Conservation (phyloP, 1,140 invertebrate species). For the Lethrus apterus region DNA sequence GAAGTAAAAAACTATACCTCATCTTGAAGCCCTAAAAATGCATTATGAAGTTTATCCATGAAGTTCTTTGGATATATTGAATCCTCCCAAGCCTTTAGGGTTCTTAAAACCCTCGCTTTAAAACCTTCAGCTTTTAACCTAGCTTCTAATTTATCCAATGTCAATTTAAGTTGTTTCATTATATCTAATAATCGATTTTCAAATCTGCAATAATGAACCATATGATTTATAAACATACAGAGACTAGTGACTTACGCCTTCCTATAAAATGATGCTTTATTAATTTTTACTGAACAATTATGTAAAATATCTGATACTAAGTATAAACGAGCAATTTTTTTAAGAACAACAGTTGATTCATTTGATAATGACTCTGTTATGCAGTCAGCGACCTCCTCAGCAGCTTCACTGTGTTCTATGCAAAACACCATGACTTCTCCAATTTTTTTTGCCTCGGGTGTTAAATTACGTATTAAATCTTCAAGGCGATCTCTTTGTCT, state of each 20-base stretch:
- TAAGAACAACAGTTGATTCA: conserved; percentile 70
- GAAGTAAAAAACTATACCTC: conserved; percentile 1
- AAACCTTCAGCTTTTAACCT: conserved; percentile 93
- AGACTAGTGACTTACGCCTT: conserved; percentile 67
- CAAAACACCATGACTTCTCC: conserved; percentile 98
- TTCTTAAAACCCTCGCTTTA: conserved; percentile 88
- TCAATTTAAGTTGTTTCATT: conserved; percentile 74
- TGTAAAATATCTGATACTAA: conserved; percentile 95
- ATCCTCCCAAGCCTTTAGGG: conserved; percentile 96
- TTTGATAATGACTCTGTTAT: conserved; percentile 79
- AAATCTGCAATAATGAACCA: conserved; percentile 53
- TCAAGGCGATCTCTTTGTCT: conserved; percentile 84
- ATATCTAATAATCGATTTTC: conserved; percentile 80
- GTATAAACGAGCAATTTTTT: conserved; percentile 92
- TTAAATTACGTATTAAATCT: conserved; percentile 80
- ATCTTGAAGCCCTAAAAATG: conserved; percentile 55
- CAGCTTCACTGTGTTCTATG: conserved; percentile 95
- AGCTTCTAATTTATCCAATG: conserved; percentile 74
- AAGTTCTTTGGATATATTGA: conserved; percentile 97
- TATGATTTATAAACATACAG: no score
- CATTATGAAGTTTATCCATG: conserved; percentile 81
- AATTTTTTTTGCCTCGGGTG: conserved; percentile 77
- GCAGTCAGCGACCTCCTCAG: conserved; percentile 91
- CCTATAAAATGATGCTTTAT: conserved; percentile 94
- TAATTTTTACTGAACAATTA: conserved; percentile 92